Evolutionary conservation across 2,888 invertebrate genomes (phyloP), one percentile per base, ranked within the genome.

Genomic region (Campoplex capitator): DNA sequence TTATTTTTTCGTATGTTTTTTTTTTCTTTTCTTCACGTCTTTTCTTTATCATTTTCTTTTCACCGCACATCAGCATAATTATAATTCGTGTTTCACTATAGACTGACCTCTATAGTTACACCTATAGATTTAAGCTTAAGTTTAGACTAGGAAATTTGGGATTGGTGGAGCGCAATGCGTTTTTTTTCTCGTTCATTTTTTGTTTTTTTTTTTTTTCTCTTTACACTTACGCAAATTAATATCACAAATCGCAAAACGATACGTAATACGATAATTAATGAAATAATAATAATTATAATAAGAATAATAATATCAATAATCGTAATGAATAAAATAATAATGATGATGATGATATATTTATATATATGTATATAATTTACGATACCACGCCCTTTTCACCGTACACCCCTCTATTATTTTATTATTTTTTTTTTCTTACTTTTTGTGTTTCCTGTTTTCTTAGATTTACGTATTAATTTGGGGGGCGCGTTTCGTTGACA

Each of bases 201-300:
- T 45, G n/a, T 71, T 7, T 58, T 45, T 13, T 76, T 75, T 62
- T 7, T 58, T 45, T 13, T 76, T 75, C 51, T 54, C 54, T 62
- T 65, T 51, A 78, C 73, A 76, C 85, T 85, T 82, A 85, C 85
- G 85, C 86, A 89, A 88, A 88, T 88, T 88, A 88, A 88, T 88
- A 88, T 89, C 89, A 89, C 88, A 89, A 89, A 88, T 89, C 79
- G 89, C 84, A 84, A 89, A 93, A 92, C 90, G 88, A 91, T 92
- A 92, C 91, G 91, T 88, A 88, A 90, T 91, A 92, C 90, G 91
- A 92, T 90, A 91, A 92, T 54, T 90, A 48, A 86, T 80, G 73
- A 78, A 78, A 65, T 32, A 71, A 83, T 67, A 82, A 68, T 79
- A 38, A 82, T 48, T 45, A 42, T 42, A 42, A 42, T 42, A 42